phyloP scores from a whole-genome alignment of 2,888 invertebrate species.

The Eutolmus rufibarbis region DNA sequence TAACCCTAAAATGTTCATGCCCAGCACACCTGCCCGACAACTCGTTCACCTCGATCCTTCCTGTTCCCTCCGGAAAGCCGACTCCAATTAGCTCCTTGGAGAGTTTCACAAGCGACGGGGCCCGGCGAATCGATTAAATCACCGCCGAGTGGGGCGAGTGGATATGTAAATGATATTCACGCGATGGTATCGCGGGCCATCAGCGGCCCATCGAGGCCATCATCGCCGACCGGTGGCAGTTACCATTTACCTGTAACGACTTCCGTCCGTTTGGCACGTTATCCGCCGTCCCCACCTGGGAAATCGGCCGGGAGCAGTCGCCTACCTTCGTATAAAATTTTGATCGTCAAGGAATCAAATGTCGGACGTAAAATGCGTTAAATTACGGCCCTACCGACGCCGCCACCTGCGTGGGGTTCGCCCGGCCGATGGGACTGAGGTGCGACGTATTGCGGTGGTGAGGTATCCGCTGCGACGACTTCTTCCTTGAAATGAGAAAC shows the following conservation, averaged over 20 bases:
- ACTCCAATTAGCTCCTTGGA: background rate
- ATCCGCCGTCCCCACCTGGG: background rate
- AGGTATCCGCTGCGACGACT: slow-evolving; percentile 15
- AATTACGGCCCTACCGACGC: slow-evolving; percentile 17
- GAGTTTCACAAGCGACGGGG: background rate
- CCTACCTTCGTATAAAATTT: background rate
- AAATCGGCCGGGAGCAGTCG: slow-evolving; percentile 4
- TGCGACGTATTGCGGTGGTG: background rate
- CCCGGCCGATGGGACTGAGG: background rate
- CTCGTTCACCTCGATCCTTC: background rate
- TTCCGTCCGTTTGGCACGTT: slow-evolving; percentile 10
- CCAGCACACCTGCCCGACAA: background rate
- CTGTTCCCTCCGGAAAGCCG: background rate
- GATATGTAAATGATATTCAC: slow-evolving; percentile 10
- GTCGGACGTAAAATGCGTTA: slow-evolving; percentile 38
- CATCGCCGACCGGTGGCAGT: background rate
- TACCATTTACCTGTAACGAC: background rate
- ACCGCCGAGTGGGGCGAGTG: background rate
- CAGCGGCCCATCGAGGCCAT: background rate
- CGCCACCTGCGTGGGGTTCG: slow-evolving; percentile 14
- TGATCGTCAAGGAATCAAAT: slow-evolving; percentile 38
- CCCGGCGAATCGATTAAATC: background rate
- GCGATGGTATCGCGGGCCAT: background rate
- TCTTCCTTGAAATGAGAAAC: slow-evolving; percentile 31
- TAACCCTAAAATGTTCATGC: no score